Evolutionary conservation across 2,888 invertebrate genomes (phyloP), one percentile per base, ranked within the genome.

Genomic region (Abrostola tripartita): DNA sequence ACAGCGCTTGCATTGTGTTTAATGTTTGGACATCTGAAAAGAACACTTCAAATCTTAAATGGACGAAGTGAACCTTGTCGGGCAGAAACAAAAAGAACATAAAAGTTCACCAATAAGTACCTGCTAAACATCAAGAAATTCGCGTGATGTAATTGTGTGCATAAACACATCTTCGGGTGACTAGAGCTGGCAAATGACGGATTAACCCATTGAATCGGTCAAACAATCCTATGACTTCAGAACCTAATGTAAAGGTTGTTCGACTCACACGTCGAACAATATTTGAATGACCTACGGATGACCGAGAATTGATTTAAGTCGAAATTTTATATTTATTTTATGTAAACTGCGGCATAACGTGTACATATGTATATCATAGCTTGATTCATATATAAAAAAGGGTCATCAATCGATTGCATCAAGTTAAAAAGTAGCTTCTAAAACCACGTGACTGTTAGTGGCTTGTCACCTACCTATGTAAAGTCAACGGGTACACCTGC

Each of bases 1-100:
- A 99, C 85, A 99, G 96, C 82, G 99, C 99, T 93, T 99, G 99
- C 97, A 99, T 98, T 66, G 98, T 98, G 93, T 99, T 99, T 88
- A 99, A 94, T 0, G 99, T 99, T 92, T 99, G 99, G 74, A 99
- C 97, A 90, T 97, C 96, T 95, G 95, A 44, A 81, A 84, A 60
- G 65, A 72, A 72, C 68, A 60, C 63, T 66, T 68, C 55, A 65
- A 52, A 64, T 58, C 54, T 36, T 36, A 36, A n/a, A 55, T 12
- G 50, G n/a, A 12, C 12, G 24, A 24, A 44, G 44, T 44, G 36
- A 12, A 44, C 6, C 53, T 50, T 24, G 35, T 6, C 50, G 36
- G 36, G n/a, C 35, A 6, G 11, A 11, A 1, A 2, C 50, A 11
- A 35, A 24, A 14, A 47, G 24, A 47, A 47, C 40, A 40, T 11